Conservation (phyloP, 2,797 vertebrate species). For the Phrynocephalus vlangalii region DNA sequence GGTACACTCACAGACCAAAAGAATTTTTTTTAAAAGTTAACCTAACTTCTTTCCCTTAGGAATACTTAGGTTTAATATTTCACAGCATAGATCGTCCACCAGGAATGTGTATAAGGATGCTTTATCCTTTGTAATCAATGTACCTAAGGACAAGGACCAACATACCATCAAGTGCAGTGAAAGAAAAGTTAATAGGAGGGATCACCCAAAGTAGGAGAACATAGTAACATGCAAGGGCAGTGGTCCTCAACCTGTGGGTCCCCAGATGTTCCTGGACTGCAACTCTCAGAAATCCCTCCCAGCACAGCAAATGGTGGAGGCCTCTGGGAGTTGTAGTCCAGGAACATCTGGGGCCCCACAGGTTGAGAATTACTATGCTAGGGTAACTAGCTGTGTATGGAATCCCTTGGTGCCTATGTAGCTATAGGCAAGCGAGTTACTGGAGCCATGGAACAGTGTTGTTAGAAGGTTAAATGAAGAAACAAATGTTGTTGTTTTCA, state of each 20-base stretch:
- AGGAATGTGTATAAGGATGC: neutral
- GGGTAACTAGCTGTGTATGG: neutral
- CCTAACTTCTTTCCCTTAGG: too few species aligned
- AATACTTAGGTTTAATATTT: neutral
- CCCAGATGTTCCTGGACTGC: too few species aligned
- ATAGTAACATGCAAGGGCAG: neutral
- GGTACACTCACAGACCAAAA: too few species aligned
- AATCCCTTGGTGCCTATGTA: neutral
- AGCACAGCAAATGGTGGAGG: too few species aligned
- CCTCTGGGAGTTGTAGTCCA: too few species aligned
- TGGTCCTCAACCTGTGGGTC: too few species aligned
- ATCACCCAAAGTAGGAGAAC: neutral
- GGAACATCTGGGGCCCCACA: too few species aligned
- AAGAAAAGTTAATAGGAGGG: neutral
- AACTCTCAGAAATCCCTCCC: too few species aligned
- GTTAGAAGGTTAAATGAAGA: conserved; percentile 35
- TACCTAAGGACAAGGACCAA: neutral
- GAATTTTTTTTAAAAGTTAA: too few species aligned
- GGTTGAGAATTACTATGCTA: neutral
- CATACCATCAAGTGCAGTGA: neutral
- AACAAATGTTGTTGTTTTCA: neutral
- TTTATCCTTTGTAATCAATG: neutral
- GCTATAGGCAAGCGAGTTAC: neutral
- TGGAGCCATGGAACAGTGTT: neutral
- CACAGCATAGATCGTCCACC: neutral